A percentile compares a stretch with the other conserved stretches of the same genome.
Evolutionary conservation across 2,113 vertebrate genomes (phyloP).

Genomic region (Catharus bicknelli): DNA sequence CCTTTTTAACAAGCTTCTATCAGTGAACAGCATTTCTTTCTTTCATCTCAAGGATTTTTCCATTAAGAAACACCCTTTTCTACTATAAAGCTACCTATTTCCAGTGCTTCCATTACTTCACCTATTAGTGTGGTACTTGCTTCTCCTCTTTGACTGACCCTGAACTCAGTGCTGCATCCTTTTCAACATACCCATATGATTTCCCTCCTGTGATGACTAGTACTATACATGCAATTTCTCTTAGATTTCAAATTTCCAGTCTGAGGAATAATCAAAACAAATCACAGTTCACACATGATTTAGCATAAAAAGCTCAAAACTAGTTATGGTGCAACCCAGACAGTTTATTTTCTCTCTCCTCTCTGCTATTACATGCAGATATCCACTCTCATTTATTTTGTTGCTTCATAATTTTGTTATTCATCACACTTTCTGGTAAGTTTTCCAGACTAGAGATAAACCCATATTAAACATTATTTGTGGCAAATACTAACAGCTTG

Average conservation of each 20-base stretch:
- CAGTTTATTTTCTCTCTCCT: not conserved
- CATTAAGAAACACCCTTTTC: not conserved
- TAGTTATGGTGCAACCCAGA: not conserved
- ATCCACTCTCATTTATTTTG: not conserved
- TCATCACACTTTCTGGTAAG: constrained; percentile 11
- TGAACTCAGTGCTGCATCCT: not conserved
- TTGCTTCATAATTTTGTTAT: constrained; percentile 27
- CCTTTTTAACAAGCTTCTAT: not conserved
- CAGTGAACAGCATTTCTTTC: not conserved
- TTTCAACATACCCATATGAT: not conserved
- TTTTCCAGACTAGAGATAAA: constrained; percentile 30
- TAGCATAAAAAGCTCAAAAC: not conserved
- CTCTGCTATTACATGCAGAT: not conserved
- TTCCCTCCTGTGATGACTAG: not conserved
- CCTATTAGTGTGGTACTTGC: not conserved
- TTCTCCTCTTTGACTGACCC: not conserved
- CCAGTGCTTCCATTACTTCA: not conserved
- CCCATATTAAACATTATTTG: constrained; percentile 34
- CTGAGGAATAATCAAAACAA: not conserved
- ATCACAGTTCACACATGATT: not conserved
- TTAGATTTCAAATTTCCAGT: not conserved
- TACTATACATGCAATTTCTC: not conserved
- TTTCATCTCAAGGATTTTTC: not conserved
- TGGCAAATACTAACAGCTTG: constrained; percentile 40
- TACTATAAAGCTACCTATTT: not conserved